Evolutionary conservation across 2,113 vertebrate species (phyloP).

Genomic region (Coregonus clupeaformis): DNA sequence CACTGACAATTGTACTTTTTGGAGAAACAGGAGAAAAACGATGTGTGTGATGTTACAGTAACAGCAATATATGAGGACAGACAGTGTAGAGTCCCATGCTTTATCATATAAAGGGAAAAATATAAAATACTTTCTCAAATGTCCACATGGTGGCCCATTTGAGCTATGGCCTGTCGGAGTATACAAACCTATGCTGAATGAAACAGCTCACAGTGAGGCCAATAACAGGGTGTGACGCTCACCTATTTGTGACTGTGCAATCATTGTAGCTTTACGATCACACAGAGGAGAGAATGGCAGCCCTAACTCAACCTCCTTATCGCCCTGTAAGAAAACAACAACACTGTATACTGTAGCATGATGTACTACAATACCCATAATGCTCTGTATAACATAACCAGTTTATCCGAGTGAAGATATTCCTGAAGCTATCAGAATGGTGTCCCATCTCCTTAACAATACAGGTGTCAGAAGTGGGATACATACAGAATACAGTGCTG

Average conservation of each 20-base stretch:
- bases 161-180: constrained; percentile 12
- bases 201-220: neutral
- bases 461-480: no score
- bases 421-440: neutral
- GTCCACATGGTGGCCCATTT: constrained; percentile 36
- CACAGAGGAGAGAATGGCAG: constrained; percentile 96
- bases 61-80: neutral
- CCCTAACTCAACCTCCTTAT: constrained; percentile 91
- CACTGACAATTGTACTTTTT: neutral
- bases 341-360: no score
- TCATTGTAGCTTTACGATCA: constrained; percentile 94
- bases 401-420: neutral
- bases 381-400: neutral
- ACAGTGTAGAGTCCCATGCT: neutral
- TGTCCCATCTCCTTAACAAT: no score
- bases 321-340: constrained; percentile 78
- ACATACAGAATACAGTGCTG: no score
- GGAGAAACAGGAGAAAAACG: no score
- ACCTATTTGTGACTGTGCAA: constrained; percentile 98
- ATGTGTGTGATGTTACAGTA: neutral
- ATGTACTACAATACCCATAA: no score
- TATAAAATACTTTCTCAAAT: neutral
- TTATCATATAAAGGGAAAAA: neutral
- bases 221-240: constrained; percentile 35
- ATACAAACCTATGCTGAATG: neutral